Evolutionary conservation across 1,140 invertebrate genomes (phyloP).

Genomic region (Lysiphlebus fabarum): DNA sequence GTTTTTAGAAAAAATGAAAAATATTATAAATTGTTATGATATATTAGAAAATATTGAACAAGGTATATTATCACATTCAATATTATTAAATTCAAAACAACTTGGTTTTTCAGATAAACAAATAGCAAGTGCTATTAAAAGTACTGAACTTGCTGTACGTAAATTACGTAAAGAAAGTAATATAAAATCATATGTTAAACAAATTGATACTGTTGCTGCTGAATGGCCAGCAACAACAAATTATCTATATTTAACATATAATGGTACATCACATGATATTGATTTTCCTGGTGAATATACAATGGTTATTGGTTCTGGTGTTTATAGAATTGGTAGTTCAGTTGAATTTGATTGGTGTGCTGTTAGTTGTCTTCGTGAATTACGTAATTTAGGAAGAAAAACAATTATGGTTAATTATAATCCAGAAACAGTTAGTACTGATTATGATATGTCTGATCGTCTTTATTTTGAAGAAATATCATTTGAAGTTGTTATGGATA

Average conservation of each 20-base stretch:
- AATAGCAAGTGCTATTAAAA: conserved; percentile 84
- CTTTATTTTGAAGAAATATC: conserved; percentile 99
- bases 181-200: conserved; percentile 88
- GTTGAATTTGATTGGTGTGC: conserved; percentile 99
- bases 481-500: conserved; percentile 98
- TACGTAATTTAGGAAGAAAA: conserved; percentile 77
- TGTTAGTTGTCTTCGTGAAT: conserved; percentile 90
- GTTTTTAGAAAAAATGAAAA: conserved; percentile 94
- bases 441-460: conserved; percentile 98
- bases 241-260: conserved; percentile 97
- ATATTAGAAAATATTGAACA: conserved; percentile 64
- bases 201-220: conserved; percentile 98
- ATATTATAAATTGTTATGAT: conserved; percentile 77
- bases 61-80: conserved; percentile 56
- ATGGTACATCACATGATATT: conserved; percentile 83
- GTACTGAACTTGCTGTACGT: conserved; percentile 77
- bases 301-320: conserved; percentile 92
- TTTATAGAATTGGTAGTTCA: conserved; percentile 97
- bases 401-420: conserved; percentile 99
- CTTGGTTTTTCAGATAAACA: conserved; percentile 97
- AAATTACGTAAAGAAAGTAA: conserved; percentile 69
- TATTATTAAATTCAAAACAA: conserved; percentile 82
- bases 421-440: conserved; percentile 98
- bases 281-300: conserved; percentile 74
- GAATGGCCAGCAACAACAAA: conserved; percentile 99